Conservation (phyloP, 2,888 invertebrate species). For the Celastrina argiolus region DNA sequence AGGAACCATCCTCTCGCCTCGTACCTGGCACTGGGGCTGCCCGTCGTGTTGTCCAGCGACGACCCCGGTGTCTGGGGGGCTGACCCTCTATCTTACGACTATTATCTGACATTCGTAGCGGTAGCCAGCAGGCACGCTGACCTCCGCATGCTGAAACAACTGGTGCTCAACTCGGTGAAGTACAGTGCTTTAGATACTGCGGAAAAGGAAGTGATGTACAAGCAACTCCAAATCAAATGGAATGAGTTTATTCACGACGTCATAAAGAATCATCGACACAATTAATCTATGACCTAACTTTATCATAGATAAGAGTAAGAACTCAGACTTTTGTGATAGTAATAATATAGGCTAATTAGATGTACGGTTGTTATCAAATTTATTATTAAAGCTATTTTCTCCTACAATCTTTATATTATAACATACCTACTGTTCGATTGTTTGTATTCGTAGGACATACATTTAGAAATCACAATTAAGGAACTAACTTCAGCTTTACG, state of each 20-base stretch:
- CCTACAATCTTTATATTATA: too few species aligned
- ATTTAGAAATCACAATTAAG: too few species aligned
- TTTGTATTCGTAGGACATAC: too few species aligned
- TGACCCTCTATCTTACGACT: slow-evolving; percentile 86
- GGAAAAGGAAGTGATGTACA: slow-evolving; percentile 43
- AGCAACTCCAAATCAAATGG: slow-evolving; percentile 52
- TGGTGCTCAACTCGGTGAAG: slow-evolving; percentile 85
- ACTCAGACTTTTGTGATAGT: neutral
- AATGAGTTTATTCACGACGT: slow-evolving; percentile 47
- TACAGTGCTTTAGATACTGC: slow-evolving; percentile 76
- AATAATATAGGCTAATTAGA: neutral
- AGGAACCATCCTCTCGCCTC: slow-evolving; percentile 86
- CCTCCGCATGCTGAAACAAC: slow-evolving; percentile 83
- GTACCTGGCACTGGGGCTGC: slow-evolving; percentile 82
- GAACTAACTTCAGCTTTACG: too few species aligned
- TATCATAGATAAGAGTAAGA: slow-evolving; percentile 1
- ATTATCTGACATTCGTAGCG: slow-evolving; percentile 86
- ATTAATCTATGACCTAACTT: neutral
- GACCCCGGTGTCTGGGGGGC: slow-evolving; percentile 88
- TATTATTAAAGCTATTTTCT: neutral
- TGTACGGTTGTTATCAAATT: neutral
- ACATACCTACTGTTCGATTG: too few species aligned
- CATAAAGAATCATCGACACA: slow-evolving; percentile 25
- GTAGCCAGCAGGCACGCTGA: slow-evolving; percentile 84
- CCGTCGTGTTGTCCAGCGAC: slow-evolving; percentile 87